These are phyloP conservation scores for Aulostomus chinensis DNA, from an alignment of 2,797 vertebrate species.

Conservation along the genomic window DNA sequence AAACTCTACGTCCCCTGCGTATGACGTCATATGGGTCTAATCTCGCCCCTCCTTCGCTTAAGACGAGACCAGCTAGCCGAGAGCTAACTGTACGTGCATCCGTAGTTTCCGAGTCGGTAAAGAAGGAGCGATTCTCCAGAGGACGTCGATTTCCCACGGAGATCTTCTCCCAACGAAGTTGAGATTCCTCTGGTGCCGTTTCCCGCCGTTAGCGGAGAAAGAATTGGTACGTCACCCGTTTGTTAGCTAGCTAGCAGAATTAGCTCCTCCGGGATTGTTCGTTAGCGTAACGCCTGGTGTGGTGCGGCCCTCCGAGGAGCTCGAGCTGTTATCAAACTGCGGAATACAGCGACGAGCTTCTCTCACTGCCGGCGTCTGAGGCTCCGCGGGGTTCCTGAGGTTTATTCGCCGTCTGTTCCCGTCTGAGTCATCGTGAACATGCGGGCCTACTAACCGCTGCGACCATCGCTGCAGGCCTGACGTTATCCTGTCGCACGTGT, in stretches of 20 bases:
- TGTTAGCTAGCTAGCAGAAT: conserved; percentile 42
- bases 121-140: neutral
- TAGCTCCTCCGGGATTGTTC: conserved; percentile 15
- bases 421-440: too few relatives aligned
- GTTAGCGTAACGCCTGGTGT: conserved; percentile 12
- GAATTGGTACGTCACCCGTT: conserved; percentile 54
- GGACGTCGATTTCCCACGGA: neutral
- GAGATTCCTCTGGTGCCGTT: neutral
- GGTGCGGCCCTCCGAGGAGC: conserved; percentile 26
- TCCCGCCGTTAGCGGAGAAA: conserved; percentile 32
- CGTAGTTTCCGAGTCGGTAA: neutral
- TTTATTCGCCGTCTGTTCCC: too few relatives aligned
- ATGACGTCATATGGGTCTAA: conserved; percentile 38
- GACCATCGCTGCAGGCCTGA: too few relatives aligned
- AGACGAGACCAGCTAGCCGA: conserved; percentile 17
- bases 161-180: neutral
- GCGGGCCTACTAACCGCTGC: too few relatives aligned
- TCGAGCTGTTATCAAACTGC: rapidly evolving
- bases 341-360: rapidly evolving
- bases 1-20: conserved; percentile 3
- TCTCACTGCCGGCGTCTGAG: too few relatives aligned
- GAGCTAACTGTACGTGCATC: conserved; percentile 34
- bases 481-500: too few relatives aligned
- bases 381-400: too few relatives aligned
- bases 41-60: conserved; percentile 22